Evolutionary conservation across 1,140 invertebrate species (phyloP).

Genomic region (Calliphora vicina): DNA sequence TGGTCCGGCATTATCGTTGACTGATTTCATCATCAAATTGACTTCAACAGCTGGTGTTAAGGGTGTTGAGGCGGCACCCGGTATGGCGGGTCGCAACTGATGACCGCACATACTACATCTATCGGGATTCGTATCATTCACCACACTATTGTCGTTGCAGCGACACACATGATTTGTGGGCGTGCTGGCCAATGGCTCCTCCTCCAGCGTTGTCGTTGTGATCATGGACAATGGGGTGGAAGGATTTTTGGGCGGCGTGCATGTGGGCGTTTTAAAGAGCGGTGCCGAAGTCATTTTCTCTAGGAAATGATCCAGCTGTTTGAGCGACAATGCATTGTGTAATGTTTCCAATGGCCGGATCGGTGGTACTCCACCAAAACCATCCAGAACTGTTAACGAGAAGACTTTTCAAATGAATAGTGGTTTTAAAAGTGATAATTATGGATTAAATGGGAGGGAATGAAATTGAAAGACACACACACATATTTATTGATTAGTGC

Average conservation of each 20-base stretch:
- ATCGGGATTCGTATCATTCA: not conserved
- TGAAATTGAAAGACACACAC: not conserved
- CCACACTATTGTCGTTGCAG: not conserved
- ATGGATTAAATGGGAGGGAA: not conserved
- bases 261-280: slow-evolving; percentile 74
- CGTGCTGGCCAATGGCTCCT: slow-evolving; percentile 30
- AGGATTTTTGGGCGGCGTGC: slow-evolving; percentile 73
- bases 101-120: slow-evolving; percentile 8
- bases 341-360: slow-evolving; percentile 94
- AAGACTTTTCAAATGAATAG: slow-evolving; percentile 32
- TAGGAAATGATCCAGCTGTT: slow-evolving; percentile 88
- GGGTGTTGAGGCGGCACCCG: not conserved
- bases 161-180: slow-evolving; percentile 24
- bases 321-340: slow-evolving; percentile 92
- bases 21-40: slow-evolving; percentile 2
- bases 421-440: slow-evolving; percentile 16
- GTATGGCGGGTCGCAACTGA: not conserved
- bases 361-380: slow-evolving; percentile 88
- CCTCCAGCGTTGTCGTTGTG: slow-evolving; percentile 39
- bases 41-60: not conserved
- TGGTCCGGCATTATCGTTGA: not conserved
- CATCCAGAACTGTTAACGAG: slow-evolving; percentile 56
- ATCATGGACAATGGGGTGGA: slow-evolving; percentile 52
- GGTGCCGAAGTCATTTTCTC: slow-evolving; percentile 80
- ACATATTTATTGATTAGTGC: too few species aligned